Percentiles rank a stretch among this genome's conserved stretches.
Conservation (phyloP, 2,888 invertebrate species). For the Schizotus pectinicornis region DNA sequence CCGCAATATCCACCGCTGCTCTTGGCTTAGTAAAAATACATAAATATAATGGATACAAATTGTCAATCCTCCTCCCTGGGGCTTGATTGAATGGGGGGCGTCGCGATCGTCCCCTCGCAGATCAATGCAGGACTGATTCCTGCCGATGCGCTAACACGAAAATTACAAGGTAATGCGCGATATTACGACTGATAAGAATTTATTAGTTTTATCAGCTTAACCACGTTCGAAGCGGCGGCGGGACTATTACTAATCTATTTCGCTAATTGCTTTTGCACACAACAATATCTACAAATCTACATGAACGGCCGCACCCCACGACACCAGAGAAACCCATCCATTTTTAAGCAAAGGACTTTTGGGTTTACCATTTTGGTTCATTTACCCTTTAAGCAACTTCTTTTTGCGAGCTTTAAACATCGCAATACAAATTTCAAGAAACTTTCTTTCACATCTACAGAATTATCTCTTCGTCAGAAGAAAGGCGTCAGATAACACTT, state of each 20-base stretch:
- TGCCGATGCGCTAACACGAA: slow-evolving; percentile 43
- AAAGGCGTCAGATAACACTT: too few species aligned
- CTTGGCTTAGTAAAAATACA: slow-evolving; percentile 55
- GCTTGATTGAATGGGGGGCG: slow-evolving; percentile 51
- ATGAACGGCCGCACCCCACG: too few species aligned
- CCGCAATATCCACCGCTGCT: slow-evolving; percentile 45
- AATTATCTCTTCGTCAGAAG: too few species aligned
- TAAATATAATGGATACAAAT: slow-evolving; percentile 58
- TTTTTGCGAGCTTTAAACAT: too few species aligned
- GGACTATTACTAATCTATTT: not conserved
- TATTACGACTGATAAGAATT: slow-evolving; percentile 35
- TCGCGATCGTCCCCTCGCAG: slow-evolving; percentile 35
- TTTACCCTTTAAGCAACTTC: too few species aligned
- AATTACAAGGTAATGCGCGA: slow-evolving; percentile 43
- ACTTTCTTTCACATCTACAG: too few species aligned
- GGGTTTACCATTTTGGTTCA: too few species aligned
- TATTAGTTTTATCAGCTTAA: slow-evolving; percentile 20
- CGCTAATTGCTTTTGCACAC: too few species aligned
- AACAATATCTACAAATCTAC: too few species aligned
- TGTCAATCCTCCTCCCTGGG: slow-evolving; percentile 55
- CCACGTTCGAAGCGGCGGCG: slow-evolving; percentile 5
- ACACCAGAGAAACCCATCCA: too few species aligned
- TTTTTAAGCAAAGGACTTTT: too few species aligned
- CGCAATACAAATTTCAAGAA: too few species aligned
- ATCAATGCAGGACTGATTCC: slow-evolving; percentile 25